Base-by-base conservation (phyloP, 1,140 invertebrate species). In the Chironomus tepperi region DNA sequence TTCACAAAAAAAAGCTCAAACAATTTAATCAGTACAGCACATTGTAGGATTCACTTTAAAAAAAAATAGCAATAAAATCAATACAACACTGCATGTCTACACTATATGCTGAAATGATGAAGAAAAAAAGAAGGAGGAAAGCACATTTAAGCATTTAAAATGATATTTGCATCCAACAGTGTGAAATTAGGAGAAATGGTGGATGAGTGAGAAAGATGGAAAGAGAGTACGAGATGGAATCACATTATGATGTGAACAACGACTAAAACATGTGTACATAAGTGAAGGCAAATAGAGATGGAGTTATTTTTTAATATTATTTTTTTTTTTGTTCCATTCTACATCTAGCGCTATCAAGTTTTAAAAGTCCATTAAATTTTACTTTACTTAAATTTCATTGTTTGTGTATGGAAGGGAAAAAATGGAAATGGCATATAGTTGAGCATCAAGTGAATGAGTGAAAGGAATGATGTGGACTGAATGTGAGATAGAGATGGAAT, bases 281-380 rank as follows among this genome's bases (percentile, higher is more conserved):
- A 15, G 10, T 57, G 47, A 57, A 57, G 47, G 47, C 12, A 57
- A 57, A 57, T 57, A 57, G 47, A 57, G 47, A 57, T 57, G 9
- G 5, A 57, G 47, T n/a, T 57, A n/a, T 12, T 57, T 57, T 34
- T 57, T 57, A 57, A 57, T 57, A 57, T 57, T 57, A 57, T 57
- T 57, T 15, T 57, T 57, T 3, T 47, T 10, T 57, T n/a, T n/a
- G n/a, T n/a, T 34, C 47, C 12, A 15, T n/a, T n/a, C 12, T 12
- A 57, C 12, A 57, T n/a, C n/a, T n/a, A 57, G 47, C 47, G 12
- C 47, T 57, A 12, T 57, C 47, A 57, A 57, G 12, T 57, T 57
- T 57, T 57, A 57, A 57, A 57, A 57, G 47, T 57, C 47, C 47
- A 57, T 57, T 57, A 57, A 57, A 57, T n/a, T 57, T 57, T 57